Base-by-base conservation (phyloP, 64 coral and sea anemone species). In the Hydrozoanthus tunicans region DNA sequence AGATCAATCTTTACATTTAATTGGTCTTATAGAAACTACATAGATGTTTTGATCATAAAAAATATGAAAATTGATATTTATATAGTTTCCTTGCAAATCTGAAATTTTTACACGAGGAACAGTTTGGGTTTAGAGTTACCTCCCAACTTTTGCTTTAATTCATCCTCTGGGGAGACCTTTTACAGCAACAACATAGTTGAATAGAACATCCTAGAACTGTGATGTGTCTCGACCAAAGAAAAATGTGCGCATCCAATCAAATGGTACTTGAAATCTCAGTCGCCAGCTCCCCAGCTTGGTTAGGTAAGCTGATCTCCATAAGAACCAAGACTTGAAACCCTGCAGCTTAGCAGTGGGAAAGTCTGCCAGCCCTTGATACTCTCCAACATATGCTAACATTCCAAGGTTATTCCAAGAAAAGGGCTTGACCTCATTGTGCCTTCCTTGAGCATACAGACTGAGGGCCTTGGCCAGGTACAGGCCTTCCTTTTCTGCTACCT, bases 191-290 rank as follows among this genome's bases (percentile, higher is more conserved):
- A 66, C 64, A 66, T 11, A 15, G 17, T 9, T 61, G 3, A 9
- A 26, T 8, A 10, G 17, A 5, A 56, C 20, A 20, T 20, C 7
- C 53, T 92, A 99, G 70, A 99, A 99, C 20, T 99, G 94, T 69
- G 97, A 99, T 27, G 93, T 84, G 58, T 99, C 97, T 52, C 97
- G 83, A 75, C 97, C 97, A 89, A 95, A 99, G 27, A 99, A 84
- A 59, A 99, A 99, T 65, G 97, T 95, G 62, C 97, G 91, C 77
- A 94, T 79, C 97, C 97, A 99, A 75, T 99, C 97, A 92, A 96
- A 99, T 11, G 97, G 97, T 4, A 99, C 97, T 78, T 99, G 97
- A 17, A 99, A 93, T 73, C 97, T 91, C 63, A 84, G 73, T 72
- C 97, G 84, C 94, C 94, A 99, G 60, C 90, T 99, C 5, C 97